Evolutionary conservation across 2,888 invertebrate species (phyloP).

Genomic region (Rhagonycha lutea): DNA sequence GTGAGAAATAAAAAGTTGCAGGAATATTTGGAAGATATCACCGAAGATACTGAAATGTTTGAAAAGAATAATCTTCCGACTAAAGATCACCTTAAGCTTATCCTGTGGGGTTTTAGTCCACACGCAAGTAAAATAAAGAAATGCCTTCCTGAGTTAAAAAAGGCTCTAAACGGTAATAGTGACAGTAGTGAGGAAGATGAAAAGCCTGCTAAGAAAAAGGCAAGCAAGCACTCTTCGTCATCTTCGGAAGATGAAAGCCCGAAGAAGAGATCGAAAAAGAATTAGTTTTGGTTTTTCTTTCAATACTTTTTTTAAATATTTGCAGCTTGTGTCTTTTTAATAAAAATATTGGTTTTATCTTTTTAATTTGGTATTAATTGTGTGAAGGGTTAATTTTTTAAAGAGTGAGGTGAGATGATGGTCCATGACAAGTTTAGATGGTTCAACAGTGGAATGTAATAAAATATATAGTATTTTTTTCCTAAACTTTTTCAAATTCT

Average conservation of each 20-base stretch:
- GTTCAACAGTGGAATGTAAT: too few species aligned
- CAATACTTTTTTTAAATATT: not conserved
- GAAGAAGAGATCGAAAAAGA: constrained; percentile 27
- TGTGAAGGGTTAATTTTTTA: too few species aligned
- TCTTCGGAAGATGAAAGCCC: constrained; percentile 17
- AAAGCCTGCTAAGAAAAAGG: constrained; percentile 15
- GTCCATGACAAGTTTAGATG: too few species aligned
- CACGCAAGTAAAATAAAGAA: constrained; percentile 71
- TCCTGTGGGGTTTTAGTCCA: constrained; percentile 78
- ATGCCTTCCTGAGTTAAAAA: constrained; percentile 56
- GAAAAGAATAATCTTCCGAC: constrained; percentile 70
- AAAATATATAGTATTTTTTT: too few species aligned
- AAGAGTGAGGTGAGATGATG: too few species aligned
- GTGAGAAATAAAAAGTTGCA: constrained; percentile 68
- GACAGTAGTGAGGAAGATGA: constrained; percentile 39
- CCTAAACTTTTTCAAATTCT: too few species aligned
- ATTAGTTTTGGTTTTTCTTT: constrained; percentile 9
- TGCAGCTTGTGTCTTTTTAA: not conserved
- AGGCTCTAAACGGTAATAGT: constrained; percentile 50
- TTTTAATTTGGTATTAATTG: not conserved
- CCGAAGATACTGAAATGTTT: constrained; percentile 66
- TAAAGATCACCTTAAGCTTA: constrained; percentile 67
- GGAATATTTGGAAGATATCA: constrained; percentile 60
- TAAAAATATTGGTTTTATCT: not conserved
- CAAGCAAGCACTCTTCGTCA: constrained; percentile 19